Conservation (phyloP, 2,797 vertebrate genomes). For the Xenopus petersii region DNA sequence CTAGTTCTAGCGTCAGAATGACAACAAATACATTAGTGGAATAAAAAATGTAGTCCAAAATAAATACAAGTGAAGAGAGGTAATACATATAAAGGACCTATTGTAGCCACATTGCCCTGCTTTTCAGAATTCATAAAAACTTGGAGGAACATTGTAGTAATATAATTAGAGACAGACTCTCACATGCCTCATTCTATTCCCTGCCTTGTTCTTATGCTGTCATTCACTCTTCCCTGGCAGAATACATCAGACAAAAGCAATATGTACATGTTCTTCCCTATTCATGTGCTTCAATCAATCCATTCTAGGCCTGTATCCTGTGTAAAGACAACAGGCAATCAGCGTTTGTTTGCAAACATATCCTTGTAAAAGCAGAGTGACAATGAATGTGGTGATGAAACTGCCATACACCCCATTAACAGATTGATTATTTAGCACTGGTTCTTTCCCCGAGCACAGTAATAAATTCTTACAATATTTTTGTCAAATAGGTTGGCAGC, state of each 20-base stretch:
- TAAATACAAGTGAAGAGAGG: too few species aligned
- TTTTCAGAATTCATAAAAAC: too few species aligned
- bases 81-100: too few species aligned
- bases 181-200: neutral
- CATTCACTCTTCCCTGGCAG: neutral
- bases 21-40: too few species aligned
- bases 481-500: slow-evolving; percentile 56
- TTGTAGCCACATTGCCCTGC: too few species aligned
- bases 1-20: too few species aligned
- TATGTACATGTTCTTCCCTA: neutral
- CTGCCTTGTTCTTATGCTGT: neutral
- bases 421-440: slow-evolving; percentile 76
- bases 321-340: slow-evolving; percentile 63
- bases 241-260: neutral
- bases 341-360: slow-evolving; percentile 59
- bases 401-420: slow-evolving; percentile 78
- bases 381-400: slow-evolving; percentile 72
- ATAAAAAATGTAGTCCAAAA: too few species aligned
- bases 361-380: slow-evolving; percentile 69
- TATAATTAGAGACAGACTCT: neutral
- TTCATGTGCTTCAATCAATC: slow-evolving; percentile 54
- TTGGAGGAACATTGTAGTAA: neutral
- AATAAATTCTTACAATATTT: slow-evolving; percentile 70
- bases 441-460: slow-evolving; percentile 64
- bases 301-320: slow-evolving; percentile 61